Evolutionary conservation across 1,140 invertebrate genomes (phyloP), one percentile per base, ranked within the genome.

Genomic region (Ostrea denselamellosa): DNA sequence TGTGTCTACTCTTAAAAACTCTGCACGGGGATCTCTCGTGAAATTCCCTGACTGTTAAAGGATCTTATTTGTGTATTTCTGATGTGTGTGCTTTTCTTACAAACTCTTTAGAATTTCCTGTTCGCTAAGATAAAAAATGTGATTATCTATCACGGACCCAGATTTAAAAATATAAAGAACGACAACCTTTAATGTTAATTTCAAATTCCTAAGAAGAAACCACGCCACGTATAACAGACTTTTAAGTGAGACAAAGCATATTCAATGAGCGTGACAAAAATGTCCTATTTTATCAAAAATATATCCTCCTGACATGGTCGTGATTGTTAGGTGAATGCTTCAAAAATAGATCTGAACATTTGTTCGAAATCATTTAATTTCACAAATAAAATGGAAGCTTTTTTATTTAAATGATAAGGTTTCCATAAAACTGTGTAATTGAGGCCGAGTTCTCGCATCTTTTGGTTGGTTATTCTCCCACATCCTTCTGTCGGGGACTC

Each of bases 151-250:
- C 34, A 44, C 34, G 5, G 34, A 44, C 2, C 34, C 9, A 34
- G 28, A 77, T 14, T 77, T 22, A 28, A 14, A 77, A 77, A 77
- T 25, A 25, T 14, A 77, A 77, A 77, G 68, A 77, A 77, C 68
- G 68, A 77, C 68, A 34, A 77, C 68, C 28, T 25, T 28, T 22
- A 25, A 10, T 12, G 65, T 34, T 77, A 17, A 19, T 19, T 62
- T 62, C n/a, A 62, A 62, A 62, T 62, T n/a, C n/a, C n/a, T n/a
- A n/a, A n/a, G n/a, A n/a, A n/a, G n/a, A n/a, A n/a, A 44, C 34
- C 34, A 44, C 34, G 1, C 5, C 34, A 44, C 5, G 34, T 44
- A 44, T n/a, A 44, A 44, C 1, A 44, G 34, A 44, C 1, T 44
- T 44, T 44, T 5, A 44, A 44, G 34, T 44, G 2, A n/a, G n/a